Base-by-base conservation (phyloP, 2,797 vertebrate genomes). In the Capromys pilorides region DNA sequence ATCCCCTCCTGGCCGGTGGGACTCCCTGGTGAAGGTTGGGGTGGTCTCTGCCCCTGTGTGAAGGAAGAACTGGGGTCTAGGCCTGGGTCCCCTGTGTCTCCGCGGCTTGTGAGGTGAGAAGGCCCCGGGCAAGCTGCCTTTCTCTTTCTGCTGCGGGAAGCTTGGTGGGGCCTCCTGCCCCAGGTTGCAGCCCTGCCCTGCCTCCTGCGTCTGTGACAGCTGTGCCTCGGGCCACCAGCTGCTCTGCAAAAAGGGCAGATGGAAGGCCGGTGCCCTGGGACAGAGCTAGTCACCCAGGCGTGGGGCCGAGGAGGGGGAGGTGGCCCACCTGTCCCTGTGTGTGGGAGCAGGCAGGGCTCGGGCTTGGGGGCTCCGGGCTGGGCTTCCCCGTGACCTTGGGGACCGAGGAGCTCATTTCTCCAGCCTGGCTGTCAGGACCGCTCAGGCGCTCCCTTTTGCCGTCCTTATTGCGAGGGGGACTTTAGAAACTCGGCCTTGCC, bases 161-260 rank as follows among this genome's bases (percentile, higher is more conserved):
- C 26, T 4, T 77, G 87, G 89, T 54, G 14, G 64, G 69, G 62
- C 88, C 81, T 93, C n/a, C 78, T 78, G 86, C 75, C 57, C 62
- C 54, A 24, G 89, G 90, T 69, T 78, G 77, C 87, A 59, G 33
- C 81, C 59, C n/a, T 45, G 79, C 78, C n/a, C 62, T 45, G 88
- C 51, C 86, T 61, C 67, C 39, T 33, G 85, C 57, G 80, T 92
- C 95, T 62, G 92, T 84, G 96, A 79, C 97, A 97, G 96, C 97
- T 96, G 97, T 88, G 54, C 91, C 87, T 6, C 21, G 71, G 64
- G 86, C 73, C 33, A 49, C 90, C 96, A 95, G 96, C 96, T 87
- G 94, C 96, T 95, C 67, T 22, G 57, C 83, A 11, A 45, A 41
- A 86, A 91, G 71, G 89, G 86, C 96, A 96, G 95, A 96, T 96